Percentiles rank a stretch among this genome's conserved stretches.
These are phyloP conservation scores for Trichoplusia ni DNA, from an alignment of 1,140 invertebrate species.

Conservation along the genomic window DNA sequence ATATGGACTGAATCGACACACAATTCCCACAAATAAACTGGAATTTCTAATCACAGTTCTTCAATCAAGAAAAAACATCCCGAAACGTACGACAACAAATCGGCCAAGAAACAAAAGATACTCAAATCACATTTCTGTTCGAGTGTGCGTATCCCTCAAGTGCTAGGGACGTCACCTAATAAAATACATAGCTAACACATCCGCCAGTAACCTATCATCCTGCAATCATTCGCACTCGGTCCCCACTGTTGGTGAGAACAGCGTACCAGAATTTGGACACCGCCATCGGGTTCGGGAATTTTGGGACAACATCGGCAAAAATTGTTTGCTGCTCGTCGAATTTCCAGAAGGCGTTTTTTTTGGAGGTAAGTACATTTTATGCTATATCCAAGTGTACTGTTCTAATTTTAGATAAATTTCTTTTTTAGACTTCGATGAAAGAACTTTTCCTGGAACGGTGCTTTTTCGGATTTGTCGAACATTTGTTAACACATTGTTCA, in stretches of 20 bases:
- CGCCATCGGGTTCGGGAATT: background rate
- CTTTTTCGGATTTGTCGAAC: no score
- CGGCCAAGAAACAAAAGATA: background rate
- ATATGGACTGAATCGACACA: no score
- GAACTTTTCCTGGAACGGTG: no score
- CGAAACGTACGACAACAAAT: background rate
- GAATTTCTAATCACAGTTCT: no score
- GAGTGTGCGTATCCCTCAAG: conserved; percentile 15
- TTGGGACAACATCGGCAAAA: background rate
- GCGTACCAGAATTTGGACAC: background rate
- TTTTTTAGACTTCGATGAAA: no score
- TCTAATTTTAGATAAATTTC: no score
- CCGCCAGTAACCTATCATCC: conserved; percentile 48
- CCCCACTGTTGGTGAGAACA: conserved; percentile 19
- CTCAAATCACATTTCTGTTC: conserved; percentile 6
- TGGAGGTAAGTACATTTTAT: conserved; percentile 17
- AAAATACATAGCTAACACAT: conserved; percentile 42
- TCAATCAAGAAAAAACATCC: no score
- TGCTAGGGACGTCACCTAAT: conserved; percentile 24
- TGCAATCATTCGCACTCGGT: conserved; percentile 43
- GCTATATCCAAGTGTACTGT: no score
- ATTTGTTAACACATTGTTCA: no score
- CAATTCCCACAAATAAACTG: no score
- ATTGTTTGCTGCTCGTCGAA: background rate
- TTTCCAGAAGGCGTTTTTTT: background rate